A percentile compares a stretch with the other conserved stretches of the same genome.
phyloP scores from a whole-genome alignment of 2,113 vertebrate species.

The Nerophis ophidion region DNA sequence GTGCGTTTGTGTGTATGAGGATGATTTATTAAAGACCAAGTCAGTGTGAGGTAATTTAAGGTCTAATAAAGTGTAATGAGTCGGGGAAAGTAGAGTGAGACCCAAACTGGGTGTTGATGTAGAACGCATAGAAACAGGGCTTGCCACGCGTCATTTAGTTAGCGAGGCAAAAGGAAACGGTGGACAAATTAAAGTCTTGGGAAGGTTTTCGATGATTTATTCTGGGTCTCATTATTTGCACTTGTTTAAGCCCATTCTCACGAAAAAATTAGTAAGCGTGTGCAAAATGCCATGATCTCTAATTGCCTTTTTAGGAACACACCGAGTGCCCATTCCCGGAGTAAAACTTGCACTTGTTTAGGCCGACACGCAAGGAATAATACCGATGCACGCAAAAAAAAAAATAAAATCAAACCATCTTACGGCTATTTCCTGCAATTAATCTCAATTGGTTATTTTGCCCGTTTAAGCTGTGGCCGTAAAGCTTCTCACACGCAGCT shows the following conservation, averaged over 20 bases:
- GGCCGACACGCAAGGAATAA: constrained; percentile 60
- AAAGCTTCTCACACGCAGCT: constrained; percentile 51
- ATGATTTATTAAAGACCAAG: constrained; percentile 49
- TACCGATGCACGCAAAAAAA: constrained; percentile 48
- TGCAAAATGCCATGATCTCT: constrained; percentile 66
- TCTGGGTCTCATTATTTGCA: constrained; percentile 56
- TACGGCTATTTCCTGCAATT: constrained; percentile 71
- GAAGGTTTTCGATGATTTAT: constrained; percentile 20
- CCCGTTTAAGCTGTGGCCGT: constrained; percentile 43
- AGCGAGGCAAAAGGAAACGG: constrained; percentile 36
- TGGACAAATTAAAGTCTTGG: constrained; percentile 42
- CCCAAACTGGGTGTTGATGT: constrained; percentile 59
- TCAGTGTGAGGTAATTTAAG: constrained; percentile 64
- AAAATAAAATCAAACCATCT: constrained; percentile 61
- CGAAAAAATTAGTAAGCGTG: constrained; percentile 53
- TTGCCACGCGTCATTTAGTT: constrained; percentile 50
- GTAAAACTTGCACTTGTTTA: constrained; percentile 64
- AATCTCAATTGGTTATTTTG: constrained; percentile 65
- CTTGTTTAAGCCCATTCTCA: constrained; percentile 63
- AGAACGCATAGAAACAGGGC: constrained; percentile 50
- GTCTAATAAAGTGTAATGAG: constrained; percentile 62
- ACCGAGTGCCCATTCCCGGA: constrained; percentile 44
- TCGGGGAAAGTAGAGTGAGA: constrained; percentile 58
- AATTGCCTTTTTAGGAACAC: constrained; percentile 56
- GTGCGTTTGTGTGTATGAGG: constrained; percentile 52